Evolutionary conservation across 2,888 invertebrate species (phyloP).

Genomic region (Xestia rhomboidea): DNA sequence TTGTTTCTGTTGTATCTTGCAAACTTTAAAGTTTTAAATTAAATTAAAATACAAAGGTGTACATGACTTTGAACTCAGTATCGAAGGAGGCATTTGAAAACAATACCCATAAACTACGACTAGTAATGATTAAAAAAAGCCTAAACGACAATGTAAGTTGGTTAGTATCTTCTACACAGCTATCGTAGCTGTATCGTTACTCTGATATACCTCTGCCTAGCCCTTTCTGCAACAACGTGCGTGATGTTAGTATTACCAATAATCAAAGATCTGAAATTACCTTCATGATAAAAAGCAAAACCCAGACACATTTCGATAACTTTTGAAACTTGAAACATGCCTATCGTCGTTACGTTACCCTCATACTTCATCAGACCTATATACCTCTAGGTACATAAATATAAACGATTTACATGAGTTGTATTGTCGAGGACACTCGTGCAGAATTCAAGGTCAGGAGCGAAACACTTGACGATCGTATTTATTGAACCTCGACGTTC

Average conservation of each 20-base stretch:
- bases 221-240: background rate
- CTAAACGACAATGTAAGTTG: background rate
- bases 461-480: conserved; percentile 36
- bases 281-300: background rate
- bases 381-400: background rate
- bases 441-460: conserved; percentile 27
- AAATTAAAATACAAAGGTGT: background rate
- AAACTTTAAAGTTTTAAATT: background rate
- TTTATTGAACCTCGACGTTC: conserved; percentile 30
- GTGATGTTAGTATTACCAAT: background rate
- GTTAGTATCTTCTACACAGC: background rate
- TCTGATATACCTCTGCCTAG: background rate
- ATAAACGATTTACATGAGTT: conserved; percentile 36
- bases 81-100: background rate
- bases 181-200: background rate
- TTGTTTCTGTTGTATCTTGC: background rate
- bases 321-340: background rate
- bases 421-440: conserved; percentile 30
- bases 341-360: background rate
- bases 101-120: background rate
- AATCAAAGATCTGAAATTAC: background rate
- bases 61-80: too few species aligned
- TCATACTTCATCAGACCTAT: background rate
- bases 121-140: background rate
- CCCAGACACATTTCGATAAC: background rate